A percentile compares a stretch with the other conserved stretches of the same genome.
Evolutionary conservation across 2,113 vertebrate species (phyloP).

Genomic region (Elephantulus edwardii): DNA sequence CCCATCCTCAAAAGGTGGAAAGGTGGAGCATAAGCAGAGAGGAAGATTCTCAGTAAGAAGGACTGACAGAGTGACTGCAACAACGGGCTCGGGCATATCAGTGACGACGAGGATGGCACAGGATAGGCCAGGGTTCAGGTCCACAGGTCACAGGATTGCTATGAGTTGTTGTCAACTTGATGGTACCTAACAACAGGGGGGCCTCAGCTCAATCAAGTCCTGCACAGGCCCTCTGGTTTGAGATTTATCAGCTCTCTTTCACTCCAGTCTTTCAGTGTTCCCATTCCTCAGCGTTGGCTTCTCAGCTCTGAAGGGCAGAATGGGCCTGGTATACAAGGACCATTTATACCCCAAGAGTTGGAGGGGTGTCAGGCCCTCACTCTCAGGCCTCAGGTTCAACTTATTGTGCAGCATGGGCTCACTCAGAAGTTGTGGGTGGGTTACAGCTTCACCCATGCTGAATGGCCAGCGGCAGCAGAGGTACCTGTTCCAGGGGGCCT

Average conservation of each 20-base stretch:
- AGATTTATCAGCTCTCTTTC: not conserved
- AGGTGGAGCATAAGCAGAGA: too few relatives aligned
- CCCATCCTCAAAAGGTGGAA: too few relatives aligned
- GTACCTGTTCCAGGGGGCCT: not conserved
- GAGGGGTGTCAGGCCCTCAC: not conserved
- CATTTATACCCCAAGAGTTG: not conserved
- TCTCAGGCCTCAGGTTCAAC: not conserved
- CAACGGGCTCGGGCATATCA: too few relatives aligned
- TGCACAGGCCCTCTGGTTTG: not conserved
- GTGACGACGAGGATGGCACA: too few relatives aligned
- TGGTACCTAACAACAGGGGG: too few relatives aligned
- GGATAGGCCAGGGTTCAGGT: too few relatives aligned
- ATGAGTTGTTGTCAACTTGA: too few relatives aligned
- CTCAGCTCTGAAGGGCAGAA: not conserved
- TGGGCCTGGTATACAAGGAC: not conserved
- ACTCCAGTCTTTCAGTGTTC: not conserved
- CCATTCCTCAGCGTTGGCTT: not conserved
- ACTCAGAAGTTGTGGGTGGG: not conserved
- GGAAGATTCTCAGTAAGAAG: too few relatives aligned
- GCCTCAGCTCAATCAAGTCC: not conserved
- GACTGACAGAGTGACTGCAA: too few relatives aligned
- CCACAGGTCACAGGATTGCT: too few relatives aligned
- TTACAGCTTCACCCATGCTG: not conserved
- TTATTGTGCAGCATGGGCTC: not conserved
- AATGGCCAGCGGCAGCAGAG: not conserved